Base-by-base conservation (phyloP, 2,888 invertebrate species). In the Eupelmus urozonus region DNA sequence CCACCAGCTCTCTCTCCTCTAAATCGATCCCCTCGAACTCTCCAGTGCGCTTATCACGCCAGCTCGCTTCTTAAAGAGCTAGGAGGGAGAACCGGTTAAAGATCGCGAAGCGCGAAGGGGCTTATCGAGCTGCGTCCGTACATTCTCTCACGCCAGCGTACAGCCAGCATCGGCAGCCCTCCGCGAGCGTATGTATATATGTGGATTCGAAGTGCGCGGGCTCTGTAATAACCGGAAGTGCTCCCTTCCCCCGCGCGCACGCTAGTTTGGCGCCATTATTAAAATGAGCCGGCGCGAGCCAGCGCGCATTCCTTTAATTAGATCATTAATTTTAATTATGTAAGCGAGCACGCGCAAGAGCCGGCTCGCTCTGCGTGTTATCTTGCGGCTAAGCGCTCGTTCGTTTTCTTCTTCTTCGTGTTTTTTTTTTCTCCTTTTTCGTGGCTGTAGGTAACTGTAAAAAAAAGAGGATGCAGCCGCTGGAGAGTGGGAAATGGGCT, bases 271-370 rank as follows among this genome's bases (percentile, higher is more conserved):
- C 86, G 85, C 84, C 84, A 86, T 88, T 89, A 89, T 89, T 88
- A 83, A 88, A 88, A 89, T 87, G 83, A 88, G 86, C 83, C 81
- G n/a, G 51, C 13, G 25, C 27, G 20, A 27, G 20, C 45, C 45
- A 16, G 29, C 62, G 2, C 29, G 29, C 83, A 85, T 87, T 86
- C 86, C 86, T 86, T 88, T 89, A 89, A 89, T 88, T 86, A 86
- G 88, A 85, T 88, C 86, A 88, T 89, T 89, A 88, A 86, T 86
- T 85, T 86, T 88, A 88, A 89, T 89, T 87, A 86, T 84, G 81
- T 76, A 20, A 53, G 45, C 63, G 51, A 69, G 63, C 45, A 34
- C 34, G 34, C 2, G 20, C 51, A 13, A 51, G 51, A 20, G 51
- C 18, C 2, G n/a, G 7, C 16, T 45, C 45, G 2, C 3, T 51